Evolutionary conservation across 2,888 invertebrate genomes (phyloP).

Genomic region (Phania funesta): DNA sequence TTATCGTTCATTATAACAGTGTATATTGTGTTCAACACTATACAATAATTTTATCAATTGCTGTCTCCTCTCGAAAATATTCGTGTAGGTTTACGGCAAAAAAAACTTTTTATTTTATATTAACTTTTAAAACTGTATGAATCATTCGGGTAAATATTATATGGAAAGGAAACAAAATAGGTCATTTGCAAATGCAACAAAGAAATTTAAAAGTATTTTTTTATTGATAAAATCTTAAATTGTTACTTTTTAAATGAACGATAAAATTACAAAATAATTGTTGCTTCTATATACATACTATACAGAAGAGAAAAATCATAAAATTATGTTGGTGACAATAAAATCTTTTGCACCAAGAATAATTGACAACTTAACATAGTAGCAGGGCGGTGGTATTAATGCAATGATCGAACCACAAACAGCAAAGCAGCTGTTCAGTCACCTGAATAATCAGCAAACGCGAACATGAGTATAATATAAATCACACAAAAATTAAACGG

Average conservation of each 20-base stretch:
- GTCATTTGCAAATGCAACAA: neutral
- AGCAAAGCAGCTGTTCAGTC: constrained; percentile 62
- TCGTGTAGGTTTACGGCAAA: neutral
- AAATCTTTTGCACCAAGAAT: neutral
- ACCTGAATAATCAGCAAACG: constrained; percentile 29
- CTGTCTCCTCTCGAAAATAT: too few relatives aligned
- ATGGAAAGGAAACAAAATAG: neutral
- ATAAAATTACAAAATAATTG: too few relatives aligned
- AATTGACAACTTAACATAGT: neutral
- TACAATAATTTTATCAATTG: too few relatives aligned
- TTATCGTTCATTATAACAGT: too few relatives aligned
- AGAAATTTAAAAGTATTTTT: neutral
- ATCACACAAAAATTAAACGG: neutral
- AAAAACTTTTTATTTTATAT: neutral
- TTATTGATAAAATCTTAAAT: too few relatives aligned
- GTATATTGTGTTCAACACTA: too few relatives aligned
- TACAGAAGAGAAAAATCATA: too few relatives aligned
- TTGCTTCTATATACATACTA: too few relatives aligned
- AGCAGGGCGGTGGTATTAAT: constrained; percentile 34
- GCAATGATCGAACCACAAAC: neutral
- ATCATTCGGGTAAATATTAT: neutral
- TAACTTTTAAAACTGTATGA: neutral
- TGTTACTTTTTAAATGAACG: too few relatives aligned
- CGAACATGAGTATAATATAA: neutral
- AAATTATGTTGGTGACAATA: constrained; percentile 27